Evolutionary conservation across 2,113 vertebrate species (phyloP).

Genomic region (Tachycineta bicolor): DNA sequence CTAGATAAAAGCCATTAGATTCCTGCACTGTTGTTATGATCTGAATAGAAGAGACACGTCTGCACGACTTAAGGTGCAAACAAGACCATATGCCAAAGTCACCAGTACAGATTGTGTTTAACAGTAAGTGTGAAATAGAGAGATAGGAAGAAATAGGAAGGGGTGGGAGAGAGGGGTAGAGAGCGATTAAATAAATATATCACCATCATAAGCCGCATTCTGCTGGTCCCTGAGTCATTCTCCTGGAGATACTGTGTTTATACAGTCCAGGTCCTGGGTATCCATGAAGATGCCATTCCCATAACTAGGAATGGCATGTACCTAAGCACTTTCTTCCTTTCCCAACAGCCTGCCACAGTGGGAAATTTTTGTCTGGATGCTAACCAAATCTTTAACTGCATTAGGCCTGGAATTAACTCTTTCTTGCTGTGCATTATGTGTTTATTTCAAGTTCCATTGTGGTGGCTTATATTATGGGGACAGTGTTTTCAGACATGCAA

Average conservation of each 20-base stretch:
- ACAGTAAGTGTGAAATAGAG: neutral
- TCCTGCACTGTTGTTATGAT: neutral
- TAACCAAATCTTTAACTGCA: neutral
- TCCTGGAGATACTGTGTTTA: neutral
- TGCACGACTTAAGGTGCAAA: neutral
- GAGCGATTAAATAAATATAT: neutral
- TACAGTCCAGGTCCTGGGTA: no score
- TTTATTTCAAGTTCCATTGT: neutral
- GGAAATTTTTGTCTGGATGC: neutral
- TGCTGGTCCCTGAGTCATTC: neutral
- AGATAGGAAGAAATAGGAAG: neutral
- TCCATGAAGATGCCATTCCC: neutral
- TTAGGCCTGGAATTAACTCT: neutral
- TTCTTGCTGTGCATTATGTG: neutral
- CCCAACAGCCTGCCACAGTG: neutral
- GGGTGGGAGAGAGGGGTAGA: neutral
- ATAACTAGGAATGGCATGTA: neutral
- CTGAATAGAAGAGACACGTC: accelerated
- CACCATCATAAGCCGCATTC: accelerated
- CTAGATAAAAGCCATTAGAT: neutral
- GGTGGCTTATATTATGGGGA: neutral
- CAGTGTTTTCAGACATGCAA: neutral
- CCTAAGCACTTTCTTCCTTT: neutral
- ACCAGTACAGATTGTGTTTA: neutral
- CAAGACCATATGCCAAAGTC: neutral